Conservation (phyloP, 2,888 invertebrate species). For the Chouioia cunea region DNA sequence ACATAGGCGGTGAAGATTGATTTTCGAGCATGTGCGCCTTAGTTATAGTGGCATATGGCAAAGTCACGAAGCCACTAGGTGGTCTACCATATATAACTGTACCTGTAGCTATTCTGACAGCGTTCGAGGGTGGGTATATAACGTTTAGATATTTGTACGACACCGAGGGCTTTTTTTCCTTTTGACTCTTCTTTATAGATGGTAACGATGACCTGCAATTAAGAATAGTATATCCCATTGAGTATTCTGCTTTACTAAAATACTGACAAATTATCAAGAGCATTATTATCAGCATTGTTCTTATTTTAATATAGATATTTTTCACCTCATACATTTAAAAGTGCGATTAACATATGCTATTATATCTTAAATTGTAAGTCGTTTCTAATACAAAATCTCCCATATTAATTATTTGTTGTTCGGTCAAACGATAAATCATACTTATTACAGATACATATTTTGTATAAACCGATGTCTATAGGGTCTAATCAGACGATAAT, state of each 20-base stretch:
- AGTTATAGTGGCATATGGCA: constrained; percentile 68
- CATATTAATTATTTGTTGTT: too few relatives aligned
- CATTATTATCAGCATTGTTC: too few relatives aligned
- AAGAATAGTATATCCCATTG: constrained; percentile 19
- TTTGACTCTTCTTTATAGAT: constrained; percentile 13
- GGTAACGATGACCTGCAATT: constrained; percentile 55
- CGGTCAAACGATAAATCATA: too few relatives aligned
- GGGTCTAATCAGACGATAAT: too few relatives aligned
- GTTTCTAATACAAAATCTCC: too few relatives aligned
- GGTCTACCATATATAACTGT: constrained; percentile 66
- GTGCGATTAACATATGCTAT: too few relatives aligned
- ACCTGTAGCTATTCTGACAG: constrained; percentile 65
- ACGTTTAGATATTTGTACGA: constrained; percentile 62
- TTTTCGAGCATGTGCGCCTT: constrained; percentile 66
- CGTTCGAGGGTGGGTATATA: constrained; percentile 43
- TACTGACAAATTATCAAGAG: constrained; percentile 15
- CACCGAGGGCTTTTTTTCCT: constrained; percentile 55
- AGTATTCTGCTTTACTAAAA: constrained; percentile 16
- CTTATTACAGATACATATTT: too few relatives aligned
- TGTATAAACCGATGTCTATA: too few relatives aligned
- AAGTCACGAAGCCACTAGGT: constrained; percentile 67
- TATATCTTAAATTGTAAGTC: too few relatives aligned
- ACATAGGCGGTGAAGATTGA: constrained; percentile 49
- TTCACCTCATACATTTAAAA: too few relatives aligned
- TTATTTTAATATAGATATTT: too few relatives aligned